Conservation (phyloP, 2,797 vertebrate species). For the Halcyon badia region DNA sequence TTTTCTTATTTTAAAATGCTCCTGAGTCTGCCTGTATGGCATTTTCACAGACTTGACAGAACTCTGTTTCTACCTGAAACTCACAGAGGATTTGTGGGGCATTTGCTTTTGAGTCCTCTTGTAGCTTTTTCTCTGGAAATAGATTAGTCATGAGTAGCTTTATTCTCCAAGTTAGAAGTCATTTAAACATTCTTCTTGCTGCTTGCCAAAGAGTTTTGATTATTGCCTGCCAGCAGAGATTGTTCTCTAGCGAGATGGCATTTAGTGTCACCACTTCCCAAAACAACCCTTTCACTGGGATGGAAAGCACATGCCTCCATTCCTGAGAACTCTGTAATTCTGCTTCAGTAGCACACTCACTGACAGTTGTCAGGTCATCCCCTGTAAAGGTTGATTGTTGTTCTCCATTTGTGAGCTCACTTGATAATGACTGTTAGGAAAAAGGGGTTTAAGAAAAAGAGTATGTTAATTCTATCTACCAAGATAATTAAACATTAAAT, state of each 20-base stretch:
- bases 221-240: constrained; percentile 3
- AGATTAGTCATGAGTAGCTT: background rate
- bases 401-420: background rate
- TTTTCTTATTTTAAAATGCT: background rate
- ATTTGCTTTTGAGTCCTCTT: background rate
- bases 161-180: background rate
- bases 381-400: background rate
- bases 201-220: background rate
- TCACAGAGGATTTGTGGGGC: background rate
- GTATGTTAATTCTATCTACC: background rate
- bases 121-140: background rate
- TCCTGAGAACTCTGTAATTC: background rate
- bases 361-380: background rate
- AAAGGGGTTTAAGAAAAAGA: background rate
- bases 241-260: background rate
- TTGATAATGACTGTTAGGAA: background rate
- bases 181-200: background rate
- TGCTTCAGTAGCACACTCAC: background rate
- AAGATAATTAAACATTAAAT: background rate
- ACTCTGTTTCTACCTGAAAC: background rate
- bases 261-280: background rate
- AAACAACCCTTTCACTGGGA: background rate
- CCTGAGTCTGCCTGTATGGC: background rate
- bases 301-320: background rate
- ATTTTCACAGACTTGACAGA: background rate